A percentile compares a stretch with the other conserved stretches of the same genome.
Conservation (phyloP, 1,140 invertebrate genomes). For the Bombus impatiens region DNA sequence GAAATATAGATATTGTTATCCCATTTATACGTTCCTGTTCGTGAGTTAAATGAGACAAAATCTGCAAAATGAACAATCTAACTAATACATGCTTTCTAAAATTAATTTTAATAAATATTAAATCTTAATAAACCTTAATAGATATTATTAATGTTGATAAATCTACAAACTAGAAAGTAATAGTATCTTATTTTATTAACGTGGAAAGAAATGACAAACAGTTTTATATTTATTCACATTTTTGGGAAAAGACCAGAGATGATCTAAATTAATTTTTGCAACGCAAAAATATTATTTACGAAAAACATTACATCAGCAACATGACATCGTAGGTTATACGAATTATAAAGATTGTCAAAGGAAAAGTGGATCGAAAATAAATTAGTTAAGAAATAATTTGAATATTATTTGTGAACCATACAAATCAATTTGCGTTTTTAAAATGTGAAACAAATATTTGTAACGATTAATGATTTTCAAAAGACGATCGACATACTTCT, state of each 20-base stretch:
- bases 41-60: conserved; percentile 84
- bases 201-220: not conserved
- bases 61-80: conserved; percentile 80
- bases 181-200: not conserved
- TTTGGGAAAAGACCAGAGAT: not conserved
- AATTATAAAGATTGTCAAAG: not conserved
- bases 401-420: not conserved
- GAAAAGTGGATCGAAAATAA: not conserved
- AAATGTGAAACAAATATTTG: not conserved
- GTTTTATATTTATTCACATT: not conserved
- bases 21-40: conserved; percentile 86
- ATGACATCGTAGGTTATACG: not conserved
- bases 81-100: conserved; percentile 40
- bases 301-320: not conserved
- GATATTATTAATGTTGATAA: not conserved
- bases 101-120: not conserved
- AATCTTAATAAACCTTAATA: not conserved
- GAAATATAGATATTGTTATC: conserved; percentile 84
- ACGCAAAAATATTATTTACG: conserved; percentile 6
- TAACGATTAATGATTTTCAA: not conserved
- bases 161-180: not conserved
- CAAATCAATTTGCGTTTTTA: not conserved
- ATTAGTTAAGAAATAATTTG: conserved; percentile 10
- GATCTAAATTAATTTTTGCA: not conserved
- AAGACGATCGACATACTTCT: not conserved